These are phyloP conservation scores for Neomorphus geoffroyi DNA, from an alignment of 2,797 vertebrate species.

Conservation along the genomic window DNA sequence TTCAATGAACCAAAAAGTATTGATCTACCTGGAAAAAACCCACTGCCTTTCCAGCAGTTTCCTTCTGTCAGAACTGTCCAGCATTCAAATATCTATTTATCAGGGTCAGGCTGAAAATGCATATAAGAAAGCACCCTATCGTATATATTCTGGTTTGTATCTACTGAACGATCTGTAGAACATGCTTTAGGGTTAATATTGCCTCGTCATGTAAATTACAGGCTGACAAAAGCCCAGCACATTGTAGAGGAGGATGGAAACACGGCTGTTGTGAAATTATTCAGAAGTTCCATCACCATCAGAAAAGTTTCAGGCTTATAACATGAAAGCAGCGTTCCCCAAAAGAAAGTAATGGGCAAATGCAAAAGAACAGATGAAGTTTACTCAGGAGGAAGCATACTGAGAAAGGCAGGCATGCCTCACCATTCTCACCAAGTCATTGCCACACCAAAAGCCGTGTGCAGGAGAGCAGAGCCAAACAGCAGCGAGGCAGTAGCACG, in stretches of 20 bases:
- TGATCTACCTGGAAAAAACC: not conserved
- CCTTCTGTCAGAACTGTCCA: not conserved
- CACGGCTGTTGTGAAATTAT: not conserved
- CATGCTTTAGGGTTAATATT: not conserved
- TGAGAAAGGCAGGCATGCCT: not conserved
- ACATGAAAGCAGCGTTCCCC: not conserved
- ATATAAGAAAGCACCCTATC: not conserved
- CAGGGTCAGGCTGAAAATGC: not conserved
- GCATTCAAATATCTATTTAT: not conserved
- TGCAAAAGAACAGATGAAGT: not conserved
- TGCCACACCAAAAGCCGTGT: not conserved
- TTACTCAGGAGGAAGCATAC: not conserved
- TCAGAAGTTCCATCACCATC: not conserved
- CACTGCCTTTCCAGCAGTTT: not conserved
- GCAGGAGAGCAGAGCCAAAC: not conserved
- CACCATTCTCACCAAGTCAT: not conserved
- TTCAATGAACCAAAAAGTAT: not conserved
- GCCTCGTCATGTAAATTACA: not conserved
- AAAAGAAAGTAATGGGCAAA: not conserved
- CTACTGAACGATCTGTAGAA: not conserved
- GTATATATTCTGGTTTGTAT: not conserved
- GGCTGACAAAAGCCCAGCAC: not conserved
- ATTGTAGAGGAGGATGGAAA: not conserved
- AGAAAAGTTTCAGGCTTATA: not conserved
- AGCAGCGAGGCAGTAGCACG: not conserved